Percentiles rank a stretch among this genome's conserved stretches.
These are phyloP conservation scores for Cardiocondyla obscurior DNA, from an alignment of 1,140 invertebrate species.

Conservation along the genomic window DNA sequence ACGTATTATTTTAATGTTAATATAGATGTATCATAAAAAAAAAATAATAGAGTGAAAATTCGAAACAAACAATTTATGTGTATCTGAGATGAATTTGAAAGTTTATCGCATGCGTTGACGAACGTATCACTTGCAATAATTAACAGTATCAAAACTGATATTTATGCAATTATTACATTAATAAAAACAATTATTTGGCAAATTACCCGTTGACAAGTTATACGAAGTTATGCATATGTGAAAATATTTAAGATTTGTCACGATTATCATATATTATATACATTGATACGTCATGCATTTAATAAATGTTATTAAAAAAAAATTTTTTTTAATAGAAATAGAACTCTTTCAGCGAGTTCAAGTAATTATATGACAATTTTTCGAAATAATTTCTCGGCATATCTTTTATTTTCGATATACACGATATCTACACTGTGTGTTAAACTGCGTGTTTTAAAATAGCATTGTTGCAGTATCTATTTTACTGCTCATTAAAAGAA, in stretches of 20 bases:
- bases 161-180: not conserved
- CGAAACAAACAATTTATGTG: not conserved
- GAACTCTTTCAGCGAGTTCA: conserved; percentile 5
- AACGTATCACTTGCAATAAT: conserved; percentile 62
- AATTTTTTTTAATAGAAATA: too few species aligned
- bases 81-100: not conserved
- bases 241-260: not conserved
- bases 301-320: conserved; percentile 30
- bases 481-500: conserved; percentile 33
- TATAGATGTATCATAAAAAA: conserved; percentile 57
- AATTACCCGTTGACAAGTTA: conserved; percentile 25
- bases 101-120: not conserved
- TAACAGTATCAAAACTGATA: conserved; percentile 33
- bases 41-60: not conserved
- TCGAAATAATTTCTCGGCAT: conserved; percentile 1
- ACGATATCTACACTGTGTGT: not conserved
- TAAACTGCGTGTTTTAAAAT: conserved; percentile 38
- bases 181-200: conserved; percentile 13
- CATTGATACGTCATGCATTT: conserved; percentile 1
- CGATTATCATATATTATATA: not conserved
- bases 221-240: not conserved
- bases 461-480: conserved; percentile 21
- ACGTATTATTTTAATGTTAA: conserved; percentile 65
- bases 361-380: not conserved
- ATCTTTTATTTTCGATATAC: conserved; percentile 7